A percentile compares a stretch with the other conserved stretches of the same genome.
These are phyloP conservation scores for Decapterus maruadsi DNA, from an alignment of 2,797 vertebrate genomes.

Conservation along the genomic window DNA sequence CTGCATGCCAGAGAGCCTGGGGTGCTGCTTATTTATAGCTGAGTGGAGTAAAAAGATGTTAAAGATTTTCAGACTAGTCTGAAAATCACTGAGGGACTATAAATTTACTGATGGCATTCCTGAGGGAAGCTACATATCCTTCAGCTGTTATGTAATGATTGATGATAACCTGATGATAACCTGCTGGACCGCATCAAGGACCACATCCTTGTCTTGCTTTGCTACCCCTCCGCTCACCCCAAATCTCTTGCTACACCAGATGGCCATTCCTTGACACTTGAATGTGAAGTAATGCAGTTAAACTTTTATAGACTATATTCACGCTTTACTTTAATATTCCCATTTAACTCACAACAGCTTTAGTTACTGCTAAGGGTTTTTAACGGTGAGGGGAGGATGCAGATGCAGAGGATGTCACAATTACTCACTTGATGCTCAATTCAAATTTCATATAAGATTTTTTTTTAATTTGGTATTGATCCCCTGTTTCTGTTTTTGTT, in stretches of 20 bases:
- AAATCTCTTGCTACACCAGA: conserved; percentile 24
- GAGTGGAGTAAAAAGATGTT: conserved; percentile 48
- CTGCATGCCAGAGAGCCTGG: conserved; percentile 20
- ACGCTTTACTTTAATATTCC: not conserved
- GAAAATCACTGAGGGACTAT: conserved; percentile 54
- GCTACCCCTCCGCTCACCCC: conserved; percentile 20
- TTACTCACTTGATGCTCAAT: not conserved
- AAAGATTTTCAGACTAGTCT: conserved; percentile 57
- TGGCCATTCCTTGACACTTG: conserved; percentile 26
- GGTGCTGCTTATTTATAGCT: conserved; percentile 59
- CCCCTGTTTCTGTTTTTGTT: not conserved
- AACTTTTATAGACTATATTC: conserved; percentile 4
- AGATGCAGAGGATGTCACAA: not conserved
- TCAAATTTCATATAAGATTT: not conserved
- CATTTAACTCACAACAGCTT: not conserved
- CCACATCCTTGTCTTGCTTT: conserved; percentile 35
- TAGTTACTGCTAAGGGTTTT: not conserved
- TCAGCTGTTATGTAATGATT: conserved; percentile 50
- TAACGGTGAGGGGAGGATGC: not conserved
- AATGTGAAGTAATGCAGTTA: conserved; percentile 8
- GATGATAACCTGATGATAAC: conserved; percentile 45
- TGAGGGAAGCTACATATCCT: conserved; percentile 56
- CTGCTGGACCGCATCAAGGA: conserved; percentile 56
- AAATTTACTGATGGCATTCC: conserved; percentile 70
- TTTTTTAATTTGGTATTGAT: conserved; percentile 15